Conservation (phyloP, 1,140 invertebrate species). For the Pseudomyrmex pallidus region DNA sequence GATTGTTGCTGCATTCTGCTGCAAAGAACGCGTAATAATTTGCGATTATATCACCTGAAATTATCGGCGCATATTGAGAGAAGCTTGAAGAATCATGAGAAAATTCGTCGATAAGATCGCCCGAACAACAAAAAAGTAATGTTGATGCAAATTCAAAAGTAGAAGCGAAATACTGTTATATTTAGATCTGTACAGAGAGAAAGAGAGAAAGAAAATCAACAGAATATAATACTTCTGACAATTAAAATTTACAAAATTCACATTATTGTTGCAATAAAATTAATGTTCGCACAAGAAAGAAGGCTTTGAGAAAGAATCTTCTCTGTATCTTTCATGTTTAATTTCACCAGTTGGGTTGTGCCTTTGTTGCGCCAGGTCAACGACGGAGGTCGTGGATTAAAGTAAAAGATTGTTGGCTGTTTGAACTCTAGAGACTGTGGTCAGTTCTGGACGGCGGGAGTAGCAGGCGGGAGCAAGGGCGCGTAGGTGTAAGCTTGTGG, state of each 20-base stretch:
- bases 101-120: not conserved
- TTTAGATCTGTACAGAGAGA: not conserved
- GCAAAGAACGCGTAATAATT: constrained; percentile 47
- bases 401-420: constrained; percentile 1
- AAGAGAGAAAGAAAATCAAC: not conserved
- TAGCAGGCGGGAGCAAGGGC: not conserved
- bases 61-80: not conserved
- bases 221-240: not conserved
- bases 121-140: not conserved
- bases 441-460: not conserved
- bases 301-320: not conserved
- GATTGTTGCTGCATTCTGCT: constrained; percentile 84
- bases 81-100: not conserved
- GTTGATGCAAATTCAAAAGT: not conserved
- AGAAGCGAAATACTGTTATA: not conserved
- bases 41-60: constrained; percentile 17
- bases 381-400: constrained; percentile 31
- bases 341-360: not conserved
- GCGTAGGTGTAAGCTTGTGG: constrained; percentile 56
- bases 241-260: not conserved
- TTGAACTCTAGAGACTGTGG: not conserved
- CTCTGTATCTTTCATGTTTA: not conserved
- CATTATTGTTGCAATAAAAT: not conserved
- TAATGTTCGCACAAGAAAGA: not conserved
- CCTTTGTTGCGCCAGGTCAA: constrained; percentile 38